Evolutionary conservation across 2,797 vertebrate species (phyloP), one percentile per base, ranked within the genome.

Genomic region (Sebastes steindachneri): DNA sequence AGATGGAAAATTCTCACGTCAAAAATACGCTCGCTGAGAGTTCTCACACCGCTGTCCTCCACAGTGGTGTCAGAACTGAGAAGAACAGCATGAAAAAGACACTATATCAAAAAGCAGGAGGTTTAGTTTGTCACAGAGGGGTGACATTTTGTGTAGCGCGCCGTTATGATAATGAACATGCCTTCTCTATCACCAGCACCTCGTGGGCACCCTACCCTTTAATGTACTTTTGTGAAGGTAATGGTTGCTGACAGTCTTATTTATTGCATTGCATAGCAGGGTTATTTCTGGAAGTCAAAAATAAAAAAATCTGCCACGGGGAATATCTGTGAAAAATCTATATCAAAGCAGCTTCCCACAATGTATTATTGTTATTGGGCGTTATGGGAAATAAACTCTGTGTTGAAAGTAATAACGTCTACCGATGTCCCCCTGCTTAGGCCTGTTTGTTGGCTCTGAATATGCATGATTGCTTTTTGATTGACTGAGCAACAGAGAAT

Each of bases 211-310:
- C 68, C 78, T 73, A 85, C 63, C 65, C 80, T 91, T 92, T 90
- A 92, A 91, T 90, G 87, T 89, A 88, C 86, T 82, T 82, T 85
- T 86, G 72, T 91, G 86, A 90, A 82, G 79, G 82, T 88, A 91
- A 90, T 83, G 10, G 60, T 63, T 41, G 80, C 77, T 90, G 91
- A 92, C 86, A 88, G 86, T 86, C 86, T 87, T 94, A 92, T 92
- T 93, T 91, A 94, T 91, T 92, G 80, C 79, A 70, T 82, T 81
- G 83, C 86, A 83, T 77, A 77, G 80, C 68, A 26, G 71, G 86
- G 85, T 92, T 94, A 93, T 95, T 93, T 93, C 88, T 92, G 90
- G 88, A 91, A 92, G 83, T 88, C 77, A 77, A 87, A 86, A 89
- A 53, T 0, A 3, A 53, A 23, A 55, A 80, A 80, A 69, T 68